Evolutionary conservation across 2,888 invertebrate genomes (phyloP), one percentile per base, ranked within the genome.

Genomic region (Taphrorychus bicolor): DNA sequence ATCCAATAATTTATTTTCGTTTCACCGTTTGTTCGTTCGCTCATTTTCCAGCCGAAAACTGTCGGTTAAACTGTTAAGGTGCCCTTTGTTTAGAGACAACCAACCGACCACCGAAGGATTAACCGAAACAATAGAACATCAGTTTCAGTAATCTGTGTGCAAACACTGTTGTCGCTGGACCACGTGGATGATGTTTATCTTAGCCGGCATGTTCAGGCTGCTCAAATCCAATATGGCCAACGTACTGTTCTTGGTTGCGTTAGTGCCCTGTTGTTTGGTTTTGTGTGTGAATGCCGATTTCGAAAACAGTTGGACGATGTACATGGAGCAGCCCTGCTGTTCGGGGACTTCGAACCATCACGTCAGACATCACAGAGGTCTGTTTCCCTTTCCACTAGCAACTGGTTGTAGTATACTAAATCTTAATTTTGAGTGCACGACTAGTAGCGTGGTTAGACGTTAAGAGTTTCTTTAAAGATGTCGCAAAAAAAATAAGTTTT

Each of bases 271-370:
- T 14, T 70, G 74, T 68, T 64, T 75, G 54, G 74, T 79, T 59
- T 53, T 73, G 52, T 69, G 71, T 62, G 79, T 77, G 42, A 72
- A 71, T 75, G 85, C 84, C 74, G 87, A 82, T 73, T 82, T 84
- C 81, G 88, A 85, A 73, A 88, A 87, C 82, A 88, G 87, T 76
- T 88, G 88, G 88, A 87, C 87, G 49, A 85, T 87, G 75, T 88
- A 85, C 79, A 87, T 86, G 83, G 88, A 88, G 82, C 86, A 87
- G 79, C 88, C 88, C 49, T 88, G 88, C 79, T 88, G 88, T 81
- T 83, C 87, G 63, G 85, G 87, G 45, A 84, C 83, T 57, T 79
- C 79, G 63, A 82, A 85, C 66, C 87, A 88, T 77, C 87, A 87
- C 66, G 85, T 88, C 70, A 81, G 88, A 70, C 88, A 88, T 79